These are phyloP conservation scores for Perca fluviatilis DNA, from an alignment of 2,113 vertebrate genomes.

Conservation along the genomic window DNA sequence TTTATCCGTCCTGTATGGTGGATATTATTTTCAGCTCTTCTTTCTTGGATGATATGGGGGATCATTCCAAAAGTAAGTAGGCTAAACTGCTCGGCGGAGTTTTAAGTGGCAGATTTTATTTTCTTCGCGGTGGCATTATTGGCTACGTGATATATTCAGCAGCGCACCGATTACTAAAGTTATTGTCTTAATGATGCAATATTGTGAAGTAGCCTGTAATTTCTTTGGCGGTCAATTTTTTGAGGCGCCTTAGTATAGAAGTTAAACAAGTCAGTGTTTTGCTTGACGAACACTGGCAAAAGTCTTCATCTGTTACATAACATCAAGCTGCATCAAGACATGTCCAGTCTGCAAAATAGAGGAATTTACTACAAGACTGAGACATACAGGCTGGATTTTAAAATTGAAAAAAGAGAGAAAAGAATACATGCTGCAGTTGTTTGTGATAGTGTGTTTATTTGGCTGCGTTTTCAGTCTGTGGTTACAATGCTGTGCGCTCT, in stretches of 20 bases:
- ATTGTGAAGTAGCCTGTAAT: not conserved
- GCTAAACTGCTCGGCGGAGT: not conserved
- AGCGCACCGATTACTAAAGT: slow-evolving; percentile 20
- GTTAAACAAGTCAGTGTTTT: slow-evolving; percentile 18
- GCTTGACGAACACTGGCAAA: slow-evolving; percentile 17
- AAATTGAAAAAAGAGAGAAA: no score
- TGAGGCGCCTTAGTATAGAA: not conserved
- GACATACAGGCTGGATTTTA: not conserved
- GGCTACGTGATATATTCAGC: slow-evolving; percentile 20
- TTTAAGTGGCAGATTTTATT: slow-evolving; percentile 42
- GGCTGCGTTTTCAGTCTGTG: not conserved
- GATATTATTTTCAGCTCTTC: slow-evolving; percentile 93
- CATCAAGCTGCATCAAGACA: not conserved
- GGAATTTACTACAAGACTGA: slow-evolving; percentile 8
- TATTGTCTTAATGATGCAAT: slow-evolving; percentile 10
- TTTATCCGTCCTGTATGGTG: slow-evolving; percentile 92
- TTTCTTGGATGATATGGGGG: slow-evolving; percentile 97
- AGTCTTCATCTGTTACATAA: slow-evolving; percentile 61
- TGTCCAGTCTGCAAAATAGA: slow-evolving; percentile 41
- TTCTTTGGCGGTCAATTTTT: not conserved
- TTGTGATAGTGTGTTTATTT: not conserved
- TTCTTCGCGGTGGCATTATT: slow-evolving; percentile 31
- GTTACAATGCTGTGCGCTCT: slow-evolving; percentile 41
- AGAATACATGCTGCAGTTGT: not conserved
- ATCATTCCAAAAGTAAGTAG: slow-evolving; percentile 98